A percentile compares a stretch with the other conserved stretches of the same genome.
Conservation (phyloP, 2,888 invertebrate species). For the Iselma pallidipennis region DNA sequence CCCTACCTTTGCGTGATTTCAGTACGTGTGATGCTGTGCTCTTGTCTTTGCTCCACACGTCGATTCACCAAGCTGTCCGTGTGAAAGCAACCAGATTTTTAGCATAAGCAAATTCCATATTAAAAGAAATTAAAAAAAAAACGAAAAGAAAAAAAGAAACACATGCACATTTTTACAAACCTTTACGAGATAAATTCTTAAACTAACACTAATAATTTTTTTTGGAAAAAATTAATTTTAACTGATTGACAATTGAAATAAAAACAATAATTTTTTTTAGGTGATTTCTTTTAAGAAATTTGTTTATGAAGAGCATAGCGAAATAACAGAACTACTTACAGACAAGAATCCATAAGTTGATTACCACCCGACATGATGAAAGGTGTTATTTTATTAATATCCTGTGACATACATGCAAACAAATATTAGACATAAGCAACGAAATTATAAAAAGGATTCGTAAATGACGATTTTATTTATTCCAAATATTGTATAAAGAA, state of each 20-base stretch:
- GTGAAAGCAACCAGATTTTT: slow-evolving; percentile 45
- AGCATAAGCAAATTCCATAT: slow-evolving; percentile 37
- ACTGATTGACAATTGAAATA: slow-evolving; percentile 5
- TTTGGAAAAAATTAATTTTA: not conserved
- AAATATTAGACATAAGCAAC: slow-evolving; percentile 40
- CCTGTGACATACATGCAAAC: slow-evolving; percentile 51
- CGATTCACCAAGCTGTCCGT: slow-evolving; percentile 67
- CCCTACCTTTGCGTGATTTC: slow-evolving; percentile 68
- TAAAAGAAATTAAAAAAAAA: slow-evolving; percentile 2
- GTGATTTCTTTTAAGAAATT: slow-evolving; percentile 5
- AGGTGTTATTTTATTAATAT: slow-evolving; percentile 43
- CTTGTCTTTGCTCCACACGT: slow-evolving; percentile 68
- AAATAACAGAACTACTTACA: slow-evolving; percentile 58
- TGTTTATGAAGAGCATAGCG: not conserved
- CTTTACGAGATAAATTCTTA: not conserved
- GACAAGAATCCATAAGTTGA: slow-evolving; percentile 68
- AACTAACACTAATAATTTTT: not conserved
- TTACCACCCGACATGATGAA: slow-evolving; percentile 65
- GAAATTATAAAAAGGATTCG: slow-evolving; percentile 34
- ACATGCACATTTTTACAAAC: slow-evolving; percentile 1
- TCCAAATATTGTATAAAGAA: slow-evolving; percentile 22
- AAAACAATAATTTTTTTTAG: slow-evolving; percentile 3
- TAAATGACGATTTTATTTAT: slow-evolving; percentile 31
- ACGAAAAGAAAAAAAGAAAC: no score
- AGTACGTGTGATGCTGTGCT: slow-evolving; percentile 69